These are phyloP conservation scores for Phyllopteryx taeniolatus DNA, from an alignment of 2,113 vertebrate genomes.

Conservation along the genomic window DNA sequence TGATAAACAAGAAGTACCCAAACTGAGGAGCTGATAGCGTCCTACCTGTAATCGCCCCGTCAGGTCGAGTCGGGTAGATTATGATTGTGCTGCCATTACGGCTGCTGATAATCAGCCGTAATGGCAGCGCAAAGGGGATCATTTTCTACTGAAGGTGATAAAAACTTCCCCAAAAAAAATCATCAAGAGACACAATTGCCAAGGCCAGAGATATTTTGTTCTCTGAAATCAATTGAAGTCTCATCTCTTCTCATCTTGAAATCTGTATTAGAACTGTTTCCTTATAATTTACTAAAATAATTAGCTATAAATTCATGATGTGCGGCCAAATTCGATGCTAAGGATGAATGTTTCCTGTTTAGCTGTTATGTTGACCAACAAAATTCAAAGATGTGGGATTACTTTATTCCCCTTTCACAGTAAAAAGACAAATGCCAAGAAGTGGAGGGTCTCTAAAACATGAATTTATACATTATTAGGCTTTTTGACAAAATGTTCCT, in stretches of 20 bases:
- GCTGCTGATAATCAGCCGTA: constrained; percentile 39
- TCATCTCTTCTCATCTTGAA: neutral
- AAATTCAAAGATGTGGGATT: neutral
- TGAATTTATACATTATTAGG: neutral
- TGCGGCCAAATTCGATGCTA: too few relatives aligned
- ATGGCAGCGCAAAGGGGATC: constrained; percentile 26
- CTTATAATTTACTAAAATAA: neutral
- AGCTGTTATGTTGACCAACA: neutral
- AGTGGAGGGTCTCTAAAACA: neutral
- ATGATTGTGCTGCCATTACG: constrained; percentile 30
- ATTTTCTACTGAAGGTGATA: constrained; percentile 8
- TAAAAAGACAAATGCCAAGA: neutral
- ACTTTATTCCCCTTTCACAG: neutral
- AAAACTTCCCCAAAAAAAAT: constrained; percentile 2
- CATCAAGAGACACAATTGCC: neutral
- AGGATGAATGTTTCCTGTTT: neutral
- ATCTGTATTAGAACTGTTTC: neutral
- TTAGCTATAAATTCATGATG: neutral
- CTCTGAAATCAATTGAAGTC: neutral
- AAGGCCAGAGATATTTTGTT: neutral
- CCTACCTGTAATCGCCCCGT: constrained; percentile 37
- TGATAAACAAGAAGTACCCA: constrained; percentile 36
- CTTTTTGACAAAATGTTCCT: neutral
- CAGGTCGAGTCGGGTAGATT: constrained; percentile 34
- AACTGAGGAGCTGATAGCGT: neutral